phyloP scores from a whole-genome alignment of 1,140 invertebrate genomes.

The Drepana arcuata region DNA sequence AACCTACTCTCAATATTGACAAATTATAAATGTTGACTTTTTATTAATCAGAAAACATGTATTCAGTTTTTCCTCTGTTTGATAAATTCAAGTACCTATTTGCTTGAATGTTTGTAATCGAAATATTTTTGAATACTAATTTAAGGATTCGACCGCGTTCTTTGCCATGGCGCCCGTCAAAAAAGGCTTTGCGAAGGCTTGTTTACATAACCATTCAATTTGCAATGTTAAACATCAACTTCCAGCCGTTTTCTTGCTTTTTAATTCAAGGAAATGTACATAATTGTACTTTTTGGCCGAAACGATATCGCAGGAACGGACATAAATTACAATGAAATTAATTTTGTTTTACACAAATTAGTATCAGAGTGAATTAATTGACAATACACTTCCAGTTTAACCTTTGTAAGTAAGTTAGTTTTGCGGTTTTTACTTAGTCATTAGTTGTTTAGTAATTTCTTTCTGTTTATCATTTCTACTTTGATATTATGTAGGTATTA shows the following conservation, averaged over 20 bases:
- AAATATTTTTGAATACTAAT: slow-evolving; percentile 58
- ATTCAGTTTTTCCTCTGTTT: slow-evolving; percentile 9
- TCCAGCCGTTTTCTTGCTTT: slow-evolving; percentile 57
- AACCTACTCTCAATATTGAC: no score
- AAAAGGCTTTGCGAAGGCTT: slow-evolving; percentile 52
- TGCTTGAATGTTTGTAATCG: slow-evolving; percentile 17
- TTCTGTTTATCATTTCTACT: slow-evolving; percentile 2
- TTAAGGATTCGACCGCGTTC: slow-evolving; percentile 24
- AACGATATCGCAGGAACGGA: slow-evolving; percentile 19
- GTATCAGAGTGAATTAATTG: no score
- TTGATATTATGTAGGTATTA: slow-evolving; percentile 9
- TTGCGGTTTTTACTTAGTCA: no score
- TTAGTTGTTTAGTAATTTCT: no score
- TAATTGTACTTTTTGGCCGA: slow-evolving; percentile 28
- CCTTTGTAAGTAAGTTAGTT: no score
- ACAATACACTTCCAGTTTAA: no score
- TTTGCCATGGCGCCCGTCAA: slow-evolving; percentile 28
- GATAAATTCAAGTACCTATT: no score
- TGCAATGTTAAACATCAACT: slow-evolving; percentile 58
- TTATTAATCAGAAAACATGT: slow-evolving; percentile 1
- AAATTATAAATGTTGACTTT: not conserved
- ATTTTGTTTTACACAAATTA: slow-evolving; percentile 19
- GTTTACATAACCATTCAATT: slow-evolving; percentile 66
- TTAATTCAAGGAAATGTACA: slow-evolving; percentile 42
- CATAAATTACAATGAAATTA: slow-evolving; percentile 45